Conservation (phyloP, 2,888 invertebrate species). For the Drosophila tripunctata region DNA sequence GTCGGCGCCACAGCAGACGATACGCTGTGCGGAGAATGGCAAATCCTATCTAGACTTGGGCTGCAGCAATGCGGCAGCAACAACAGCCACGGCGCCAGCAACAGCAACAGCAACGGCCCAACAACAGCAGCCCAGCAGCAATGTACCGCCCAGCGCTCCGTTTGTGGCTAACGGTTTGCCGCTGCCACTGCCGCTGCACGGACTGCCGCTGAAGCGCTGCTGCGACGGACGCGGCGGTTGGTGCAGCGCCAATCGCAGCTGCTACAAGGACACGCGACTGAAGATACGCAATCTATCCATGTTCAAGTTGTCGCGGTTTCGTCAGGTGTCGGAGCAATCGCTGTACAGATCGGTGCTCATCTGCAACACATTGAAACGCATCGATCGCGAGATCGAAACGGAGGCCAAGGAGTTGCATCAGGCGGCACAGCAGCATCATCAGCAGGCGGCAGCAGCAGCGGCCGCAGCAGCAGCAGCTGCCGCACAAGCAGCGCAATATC, state of each 20-base stretch:
- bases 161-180: conserved; percentile 52
- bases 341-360: conserved; percentile 95
- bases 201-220: conserved; percentile 84
- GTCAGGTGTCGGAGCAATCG: conserved; percentile 95
- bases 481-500: conserved; percentile 75
- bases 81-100: conserved; percentile 21
- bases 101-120: conserved; percentile 46
- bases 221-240: conserved; percentile 89
- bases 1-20: conserved; percentile 92
- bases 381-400: conserved; percentile 94
- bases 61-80: conserved; percentile 85
- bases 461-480: conserved; percentile 64
- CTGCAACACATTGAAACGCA: conserved; percentile 94
- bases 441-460: conserved; percentile 70
- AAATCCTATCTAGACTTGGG: conserved; percentile 95
- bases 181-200: conserved; percentile 75
- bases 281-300: conserved; percentile 96
- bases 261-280: conserved; percentile 93
- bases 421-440: conserved; percentile 83
- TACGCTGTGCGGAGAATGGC: conserved; percentile 94
- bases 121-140: conserved; percentile 30
- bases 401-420: conserved; percentile 85
- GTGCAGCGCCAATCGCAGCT: conserved; percentile 90
- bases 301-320: conserved; percentile 94
- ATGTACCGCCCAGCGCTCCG: conserved; percentile 24